Conservation (phyloP, 1,140 invertebrate species). For the Diabrotica undecimpunctata region DNA sequence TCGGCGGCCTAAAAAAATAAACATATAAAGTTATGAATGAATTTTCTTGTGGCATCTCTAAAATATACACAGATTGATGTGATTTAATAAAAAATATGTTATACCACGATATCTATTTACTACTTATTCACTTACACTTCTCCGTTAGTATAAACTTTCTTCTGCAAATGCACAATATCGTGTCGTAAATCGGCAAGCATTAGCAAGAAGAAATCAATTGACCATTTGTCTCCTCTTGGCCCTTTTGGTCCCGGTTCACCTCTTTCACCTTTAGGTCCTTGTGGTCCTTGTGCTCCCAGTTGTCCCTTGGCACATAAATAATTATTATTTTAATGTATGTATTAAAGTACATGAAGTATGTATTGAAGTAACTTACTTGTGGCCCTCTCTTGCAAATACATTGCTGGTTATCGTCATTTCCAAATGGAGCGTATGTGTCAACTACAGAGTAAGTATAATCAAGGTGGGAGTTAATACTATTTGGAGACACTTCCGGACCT, state of each 20-base stretch:
- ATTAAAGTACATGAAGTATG: too few species aligned
- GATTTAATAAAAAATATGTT: too few species aligned
- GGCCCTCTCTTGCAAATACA: constrained; percentile 60
- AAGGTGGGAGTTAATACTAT: constrained; percentile 8
- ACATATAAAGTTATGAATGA: background rate
- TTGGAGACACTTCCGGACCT: constrained; percentile 18
- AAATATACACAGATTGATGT: too few species aligned
- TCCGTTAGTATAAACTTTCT: constrained; percentile 55
- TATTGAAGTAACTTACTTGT: constrained; percentile 47
- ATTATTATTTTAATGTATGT: too few species aligned
- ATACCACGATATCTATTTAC: too few species aligned
- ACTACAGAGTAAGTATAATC: constrained; percentile 50
- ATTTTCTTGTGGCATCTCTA: too few species aligned
- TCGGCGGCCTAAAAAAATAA: constrained; percentile 36
- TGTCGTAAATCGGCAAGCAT: constrained; percentile 60
- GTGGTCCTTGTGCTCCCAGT: constrained; percentile 53
- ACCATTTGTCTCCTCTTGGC: constrained; percentile 56
- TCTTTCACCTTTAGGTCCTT: constrained; percentile 56
- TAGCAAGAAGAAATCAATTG: constrained; percentile 59
- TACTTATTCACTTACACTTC: constrained; percentile 49
- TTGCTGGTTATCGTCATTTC: constrained; percentile 41
- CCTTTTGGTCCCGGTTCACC: constrained; percentile 56
- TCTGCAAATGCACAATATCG: constrained; percentile 60
- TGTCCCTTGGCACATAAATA: constrained; percentile 51
- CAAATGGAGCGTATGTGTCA: constrained; percentile 54